phyloP scores from a whole-genome alignment of 2,888 invertebrate species.

The Bursaphelenchus okinawaensis region DNA sequence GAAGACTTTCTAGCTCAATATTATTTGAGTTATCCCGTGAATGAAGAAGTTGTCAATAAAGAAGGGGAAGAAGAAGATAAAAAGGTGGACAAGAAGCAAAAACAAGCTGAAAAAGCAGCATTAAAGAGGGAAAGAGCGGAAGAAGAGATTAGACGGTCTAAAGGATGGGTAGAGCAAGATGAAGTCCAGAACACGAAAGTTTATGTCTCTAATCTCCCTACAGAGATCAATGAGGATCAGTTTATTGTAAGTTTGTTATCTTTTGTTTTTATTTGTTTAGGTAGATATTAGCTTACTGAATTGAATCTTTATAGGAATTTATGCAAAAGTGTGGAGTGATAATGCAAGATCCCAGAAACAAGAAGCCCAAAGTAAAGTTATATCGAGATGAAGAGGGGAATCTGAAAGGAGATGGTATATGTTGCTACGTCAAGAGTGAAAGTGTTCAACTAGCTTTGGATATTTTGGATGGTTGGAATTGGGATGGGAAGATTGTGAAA shows the following conservation, averaged over 20 bases:
- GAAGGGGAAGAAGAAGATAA: constrained; percentile 20
- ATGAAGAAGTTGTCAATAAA: constrained; percentile 1
- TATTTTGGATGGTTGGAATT: constrained; percentile 78
- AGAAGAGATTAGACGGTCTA: constrained; percentile 20
- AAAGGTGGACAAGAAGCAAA: constrained; percentile 27
- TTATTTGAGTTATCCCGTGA: constrained; percentile 76
- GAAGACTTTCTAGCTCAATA: constrained; percentile 92
- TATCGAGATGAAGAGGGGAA: constrained; percentile 77
- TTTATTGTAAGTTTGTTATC: constrained; percentile 35
- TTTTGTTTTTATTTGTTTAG: not conserved
- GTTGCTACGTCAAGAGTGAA: constrained; percentile 64
- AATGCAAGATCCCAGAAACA: constrained; percentile 75
- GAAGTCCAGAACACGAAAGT: constrained; percentile 86
- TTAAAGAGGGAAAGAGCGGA: constrained; percentile 29
- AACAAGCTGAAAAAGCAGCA: constrained; percentile 39
- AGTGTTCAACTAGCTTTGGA: constrained; percentile 76
- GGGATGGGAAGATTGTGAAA: constrained; percentile 74
- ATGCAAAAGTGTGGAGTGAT: constrained; percentile 95
- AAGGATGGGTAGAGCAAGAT: constrained; percentile 85
- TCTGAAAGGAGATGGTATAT: constrained; percentile 89
- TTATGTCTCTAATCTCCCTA: constrained; percentile 85
- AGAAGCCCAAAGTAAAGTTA: constrained; percentile 78
- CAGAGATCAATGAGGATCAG: constrained; percentile 73
- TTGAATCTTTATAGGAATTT: constrained; percentile 78
- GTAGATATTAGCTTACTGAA: not conserved